A percentile compares a stretch with the other conserved stretches of the same genome.
Conservation (phyloP, 2,888 invertebrate genomes). For the Atethmia centrago region DNA sequence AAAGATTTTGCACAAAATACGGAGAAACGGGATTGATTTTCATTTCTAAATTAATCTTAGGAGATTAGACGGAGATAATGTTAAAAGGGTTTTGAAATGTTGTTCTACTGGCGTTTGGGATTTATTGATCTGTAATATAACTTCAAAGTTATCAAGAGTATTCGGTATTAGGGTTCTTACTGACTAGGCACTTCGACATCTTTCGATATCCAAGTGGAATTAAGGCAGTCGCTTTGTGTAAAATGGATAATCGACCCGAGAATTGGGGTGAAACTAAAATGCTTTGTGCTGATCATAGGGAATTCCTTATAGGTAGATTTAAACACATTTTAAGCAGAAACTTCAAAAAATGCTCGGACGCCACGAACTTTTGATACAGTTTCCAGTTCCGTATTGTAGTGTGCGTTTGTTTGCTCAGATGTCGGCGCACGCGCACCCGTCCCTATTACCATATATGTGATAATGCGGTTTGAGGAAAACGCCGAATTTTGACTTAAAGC, state of each 20-base stretch:
- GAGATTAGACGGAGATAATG: conserved; percentile 29
- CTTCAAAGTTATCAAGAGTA: neutral
- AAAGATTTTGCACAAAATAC: conserved; percentile 44
- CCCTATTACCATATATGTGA: conserved; percentile 83
- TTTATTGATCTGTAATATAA: conserved; percentile 17
- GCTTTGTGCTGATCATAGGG: no score
- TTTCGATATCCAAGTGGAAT: neutral
- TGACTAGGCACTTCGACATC: neutral
- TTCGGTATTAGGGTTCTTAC: neutral
- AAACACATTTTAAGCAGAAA: neutral
- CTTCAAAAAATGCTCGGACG: neutral
- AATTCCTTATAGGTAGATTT: neutral
- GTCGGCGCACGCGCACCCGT: conserved; percentile 79
- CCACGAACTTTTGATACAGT: conserved; percentile 73
- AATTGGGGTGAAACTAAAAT: neutral
- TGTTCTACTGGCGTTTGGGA: conserved; percentile 9
- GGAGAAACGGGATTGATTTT: conserved; percentile 29
- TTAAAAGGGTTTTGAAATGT: conserved; percentile 44
- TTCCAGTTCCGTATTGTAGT: conserved; percentile 69
- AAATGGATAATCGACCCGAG: neutral
- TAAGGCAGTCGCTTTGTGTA: no score
- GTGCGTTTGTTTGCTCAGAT: conserved; percentile 78
- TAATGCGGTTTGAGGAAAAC: conserved; percentile 82
- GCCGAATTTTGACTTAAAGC: conserved; percentile 82
- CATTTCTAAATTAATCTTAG: conserved; percentile 27